Evolutionary conservation across 2,888 invertebrate species (phyloP).

Genomic region (Brachypalpus laphriformis): DNA sequence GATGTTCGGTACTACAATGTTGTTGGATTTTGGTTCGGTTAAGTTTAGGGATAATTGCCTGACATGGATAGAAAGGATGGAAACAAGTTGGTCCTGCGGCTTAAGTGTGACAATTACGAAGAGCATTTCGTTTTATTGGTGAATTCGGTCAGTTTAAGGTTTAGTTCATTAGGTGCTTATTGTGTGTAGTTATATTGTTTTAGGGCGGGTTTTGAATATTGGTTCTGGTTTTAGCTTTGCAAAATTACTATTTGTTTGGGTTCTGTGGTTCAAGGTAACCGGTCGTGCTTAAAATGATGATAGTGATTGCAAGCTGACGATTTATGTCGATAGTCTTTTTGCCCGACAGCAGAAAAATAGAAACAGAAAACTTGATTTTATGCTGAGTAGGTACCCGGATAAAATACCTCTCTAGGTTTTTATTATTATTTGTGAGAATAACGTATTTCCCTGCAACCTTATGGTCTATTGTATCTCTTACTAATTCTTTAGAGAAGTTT

Average conservation of each 20-base stretch:
- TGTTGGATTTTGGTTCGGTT: conserved; percentile 15
- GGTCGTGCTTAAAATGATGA: no score
- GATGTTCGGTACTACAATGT: background rate
- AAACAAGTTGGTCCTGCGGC: conserved; percentile 3
- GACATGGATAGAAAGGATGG: conserved; percentile 36
- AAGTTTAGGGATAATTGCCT: conserved; percentile 56
- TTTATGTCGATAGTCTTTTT: no score
- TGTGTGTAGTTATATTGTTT: conserved; percentile 1
- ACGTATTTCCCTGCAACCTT: no score
- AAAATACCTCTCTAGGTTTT: no score
- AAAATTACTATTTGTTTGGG: background rate
- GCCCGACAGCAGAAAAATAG: no score
- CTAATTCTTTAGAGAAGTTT: no score
- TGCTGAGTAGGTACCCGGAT: no score
- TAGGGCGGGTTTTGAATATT: background rate
- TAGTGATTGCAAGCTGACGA: no score
- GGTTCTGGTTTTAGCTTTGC: background rate
- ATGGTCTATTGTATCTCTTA: no score
- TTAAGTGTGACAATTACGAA: conserved; percentile 50
- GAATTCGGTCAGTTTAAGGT: conserved; percentile 53
- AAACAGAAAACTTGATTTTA: no score
- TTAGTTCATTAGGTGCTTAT: conserved; percentile 62
- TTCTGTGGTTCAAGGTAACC: background rate
- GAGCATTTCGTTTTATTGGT: conserved; percentile 51
- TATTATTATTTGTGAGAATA: no score